Evolutionary conservation across 2,888 invertebrate genomes (phyloP), one percentile per base, ranked within the genome.

Genomic region (Sarcophaga subvicina): DNA sequence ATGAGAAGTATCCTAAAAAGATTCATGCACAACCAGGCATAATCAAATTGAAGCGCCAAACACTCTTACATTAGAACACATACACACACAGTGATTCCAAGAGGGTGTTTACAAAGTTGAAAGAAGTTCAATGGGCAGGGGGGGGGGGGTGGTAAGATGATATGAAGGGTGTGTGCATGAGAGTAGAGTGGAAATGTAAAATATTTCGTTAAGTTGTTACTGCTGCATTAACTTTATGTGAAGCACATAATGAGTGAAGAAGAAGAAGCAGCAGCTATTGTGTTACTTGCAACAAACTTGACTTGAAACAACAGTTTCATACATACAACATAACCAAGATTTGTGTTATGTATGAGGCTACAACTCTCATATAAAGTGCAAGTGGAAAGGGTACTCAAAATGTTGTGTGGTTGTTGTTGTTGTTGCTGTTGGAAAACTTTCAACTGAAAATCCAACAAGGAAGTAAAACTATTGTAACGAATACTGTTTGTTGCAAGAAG

Each of bases 151-250:
- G 75, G 37, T 47, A 27, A 37, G 37, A 37, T 37, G 37, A 37
- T 37, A 37, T 8, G 37, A 37, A 8, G 37, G 37, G 37, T 37
- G 37, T 37, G 6, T 37, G 27, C 6, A 27, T 27, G 27, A 37
- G 37, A 37, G 37, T 37, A 37, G 37, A 8, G 8, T 8, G 10
- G 37, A 37, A 37, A 37, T 54, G 54, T 59, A 69, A 67, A 27
- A 47, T 45, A 67, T 80, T 83, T 80, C 69, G 77, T 78, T 59
- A 49, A 77, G 60, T 86, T 83, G 77, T 86, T 83, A 86, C 73
- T 80, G 70, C 59, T 80, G 70, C 59, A 69, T 83, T 86, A 83
- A 80, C 83, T 86, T 80, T 73, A 67, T 80, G 73, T 77, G 80
- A 86, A 80, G 82, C 54, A 72, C 63, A 78, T 85, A 85, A 82